Conservation (phyloP, 1,140 invertebrate genomes). For the Pseudachorutes palmiensis region DNA sequence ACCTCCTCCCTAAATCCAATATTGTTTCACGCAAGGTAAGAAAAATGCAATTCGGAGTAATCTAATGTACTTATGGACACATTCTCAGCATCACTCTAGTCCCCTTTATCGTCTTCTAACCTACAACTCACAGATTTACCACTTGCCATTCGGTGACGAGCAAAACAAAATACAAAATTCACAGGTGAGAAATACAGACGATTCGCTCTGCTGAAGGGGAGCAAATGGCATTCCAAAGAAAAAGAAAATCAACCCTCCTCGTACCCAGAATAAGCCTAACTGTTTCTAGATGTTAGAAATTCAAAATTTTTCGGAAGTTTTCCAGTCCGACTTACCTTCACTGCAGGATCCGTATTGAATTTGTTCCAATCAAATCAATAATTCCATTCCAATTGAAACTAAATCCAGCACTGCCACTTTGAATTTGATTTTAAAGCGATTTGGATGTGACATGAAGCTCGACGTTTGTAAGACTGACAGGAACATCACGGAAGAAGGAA, state of each 20-base stretch:
- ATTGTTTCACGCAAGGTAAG: constrained; percentile 10
- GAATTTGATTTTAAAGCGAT: not conserved
- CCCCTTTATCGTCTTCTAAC: constrained; percentile 6
- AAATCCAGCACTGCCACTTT: too few relatives aligned
- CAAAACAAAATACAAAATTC: not conserved
- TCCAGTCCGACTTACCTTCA: too few relatives aligned
- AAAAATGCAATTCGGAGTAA: constrained; percentile 17
- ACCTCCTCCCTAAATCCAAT: constrained; percentile 14
- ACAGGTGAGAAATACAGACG: not conserved
- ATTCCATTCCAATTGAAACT: too few relatives aligned
- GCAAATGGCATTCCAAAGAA: too few relatives aligned
- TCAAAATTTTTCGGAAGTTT: not conserved
- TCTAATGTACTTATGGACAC: constrained; percentile 17
- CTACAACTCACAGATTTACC: constrained; percentile 1
- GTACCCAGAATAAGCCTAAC: not conserved
- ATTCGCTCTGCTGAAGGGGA: not conserved
- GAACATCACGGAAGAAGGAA: not conserved
- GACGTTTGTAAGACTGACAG: not conserved
- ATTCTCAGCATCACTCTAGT: constrained; percentile 11
- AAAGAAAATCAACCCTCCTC: not conserved
- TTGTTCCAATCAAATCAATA: too few relatives aligned
- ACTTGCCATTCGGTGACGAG: not conserved
- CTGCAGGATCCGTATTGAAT: too few relatives aligned
- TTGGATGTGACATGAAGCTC: not conserved
- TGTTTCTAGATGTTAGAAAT: not conserved